Base-by-base conservation (phyloP, 2,113 vertebrate species). In the Microtus ochrogaster region DNA sequence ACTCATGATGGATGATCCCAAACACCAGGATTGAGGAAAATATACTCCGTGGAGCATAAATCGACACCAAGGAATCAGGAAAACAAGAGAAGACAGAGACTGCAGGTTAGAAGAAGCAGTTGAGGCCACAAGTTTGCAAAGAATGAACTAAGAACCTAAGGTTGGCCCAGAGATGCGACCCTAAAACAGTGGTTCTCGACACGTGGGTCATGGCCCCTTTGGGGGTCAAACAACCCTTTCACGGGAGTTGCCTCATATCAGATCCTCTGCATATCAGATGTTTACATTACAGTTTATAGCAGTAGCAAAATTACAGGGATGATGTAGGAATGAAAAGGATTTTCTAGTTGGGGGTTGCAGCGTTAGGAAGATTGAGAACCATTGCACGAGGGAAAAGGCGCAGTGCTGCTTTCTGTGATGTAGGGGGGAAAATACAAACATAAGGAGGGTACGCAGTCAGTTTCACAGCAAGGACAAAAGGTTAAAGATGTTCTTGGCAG, bases 121-220 rank as follows among this genome's bases (percentile, higher is more conserved):
- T 93, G 91, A 65, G 11, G 77, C 85, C 70, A 49, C 30, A 90
- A 3, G 0, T 77, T 74, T 92, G 90, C 92, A 97, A 88, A 92
- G n/a, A 70, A 95, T 88, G 52, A 92, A 73, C 10, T 84, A 65
- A 94, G 83, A 95, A 52, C 26, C 63, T 88, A 12, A 26, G 39
- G 81, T 17, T 47, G 44, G 28, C 61, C 55, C 72, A 94, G 52
- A 96, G n/a, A 76, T 58, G 72, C 81, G 84, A 65, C 22, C 83
- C 41, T 85, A 91, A 70, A 90, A 73, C 36, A 9, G 70, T 73
- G n/a, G 70, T 22, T 73, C 70, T 73, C n/a, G 39, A 73, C 70
- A 39, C 10, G 8, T 73, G 70, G 70, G 70, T 9, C 70, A 39
- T 22, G 17, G 21, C 70, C 70, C 70, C 36, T 39, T 21, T 72